Evolutionary conservation across 2,888 invertebrate species (phyloP).

Genomic region (Ganaspis brasiliensis): DNA sequence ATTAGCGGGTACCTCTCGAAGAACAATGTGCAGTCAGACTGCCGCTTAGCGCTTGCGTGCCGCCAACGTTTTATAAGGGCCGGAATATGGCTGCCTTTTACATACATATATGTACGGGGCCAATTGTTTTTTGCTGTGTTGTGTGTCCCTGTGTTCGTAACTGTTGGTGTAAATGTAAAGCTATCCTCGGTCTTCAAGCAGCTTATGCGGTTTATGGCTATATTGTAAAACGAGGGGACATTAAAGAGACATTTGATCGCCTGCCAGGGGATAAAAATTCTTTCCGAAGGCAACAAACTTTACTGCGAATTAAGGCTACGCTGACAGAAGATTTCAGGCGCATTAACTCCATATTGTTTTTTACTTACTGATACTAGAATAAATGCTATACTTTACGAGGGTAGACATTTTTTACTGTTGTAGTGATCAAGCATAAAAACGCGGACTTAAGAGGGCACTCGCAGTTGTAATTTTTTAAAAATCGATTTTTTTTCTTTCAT

Average conservation of each 20-base stretch:
- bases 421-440: too few species aligned
- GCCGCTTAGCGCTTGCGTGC: constrained; percentile 68
- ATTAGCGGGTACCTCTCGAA: constrained; percentile 74
- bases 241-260: constrained; percentile 20
- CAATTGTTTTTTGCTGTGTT: neutral
- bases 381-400: too few species aligned
- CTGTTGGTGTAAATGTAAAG: neutral
- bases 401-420: too few species aligned
- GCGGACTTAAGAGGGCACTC: too few species aligned
- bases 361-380: neutral
- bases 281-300: constrained; percentile 5
- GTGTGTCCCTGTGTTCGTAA: neutral
- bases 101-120: neutral
- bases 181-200: constrained; percentile 12
- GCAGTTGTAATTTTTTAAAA: too few species aligned
- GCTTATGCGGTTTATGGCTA: constrained; percentile 28
- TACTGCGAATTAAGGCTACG: neutral
- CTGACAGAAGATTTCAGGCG: neutral
- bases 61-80: constrained; percentile 64
- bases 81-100: constrained; percentile 12
- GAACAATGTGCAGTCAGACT: constrained; percentile 73
- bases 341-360: neutral
- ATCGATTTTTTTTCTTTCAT: too few species aligned
- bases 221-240: constrained; percentile 21
- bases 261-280: constrained; percentile 4